phyloP scores from a whole-genome alignment of 2,797 vertebrate genomes.

The Mormyrops attenuatus region DNA sequence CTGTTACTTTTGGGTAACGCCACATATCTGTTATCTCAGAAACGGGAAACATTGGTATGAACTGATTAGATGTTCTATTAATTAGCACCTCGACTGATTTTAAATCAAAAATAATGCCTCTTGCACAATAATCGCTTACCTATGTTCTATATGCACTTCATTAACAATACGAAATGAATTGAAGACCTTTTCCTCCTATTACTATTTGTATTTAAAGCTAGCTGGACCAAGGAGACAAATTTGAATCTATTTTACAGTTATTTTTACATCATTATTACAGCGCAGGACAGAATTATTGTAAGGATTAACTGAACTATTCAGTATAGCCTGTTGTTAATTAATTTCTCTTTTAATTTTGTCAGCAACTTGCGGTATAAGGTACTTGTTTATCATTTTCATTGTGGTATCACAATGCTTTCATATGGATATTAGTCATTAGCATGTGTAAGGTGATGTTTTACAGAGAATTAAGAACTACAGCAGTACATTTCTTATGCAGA shows the following conservation, averaged over 20 bases:
- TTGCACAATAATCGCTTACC: background rate
- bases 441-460: background rate
- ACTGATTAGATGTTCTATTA: slow-evolving; percentile 47
- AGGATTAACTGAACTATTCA: background rate
- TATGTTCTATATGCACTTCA: background rate
- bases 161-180: background rate
- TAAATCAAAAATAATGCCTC: slow-evolving; percentile 35
- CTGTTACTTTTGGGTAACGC: slow-evolving; percentile 55
- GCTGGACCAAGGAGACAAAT: background rate
- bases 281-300: background rate
- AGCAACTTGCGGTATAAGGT: background rate
- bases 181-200: background rate
- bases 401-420: background rate
- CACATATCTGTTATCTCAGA: slow-evolving; percentile 47
- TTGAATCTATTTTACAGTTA: background rate
- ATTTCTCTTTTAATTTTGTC: background rate
- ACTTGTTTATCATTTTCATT: background rate
- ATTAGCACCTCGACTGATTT: slow-evolving; percentile 41
- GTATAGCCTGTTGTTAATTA: background rate
- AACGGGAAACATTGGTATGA: slow-evolving; percentile 39
- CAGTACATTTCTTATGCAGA: background rate
- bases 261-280: background rate
- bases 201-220: background rate
- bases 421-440: background rate
- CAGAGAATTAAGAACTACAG: background rate